Evolutionary conservation across 2,888 invertebrate genomes (phyloP), one percentile per base, ranked within the genome.

Genomic region (Parnassius orleans): DNA sequence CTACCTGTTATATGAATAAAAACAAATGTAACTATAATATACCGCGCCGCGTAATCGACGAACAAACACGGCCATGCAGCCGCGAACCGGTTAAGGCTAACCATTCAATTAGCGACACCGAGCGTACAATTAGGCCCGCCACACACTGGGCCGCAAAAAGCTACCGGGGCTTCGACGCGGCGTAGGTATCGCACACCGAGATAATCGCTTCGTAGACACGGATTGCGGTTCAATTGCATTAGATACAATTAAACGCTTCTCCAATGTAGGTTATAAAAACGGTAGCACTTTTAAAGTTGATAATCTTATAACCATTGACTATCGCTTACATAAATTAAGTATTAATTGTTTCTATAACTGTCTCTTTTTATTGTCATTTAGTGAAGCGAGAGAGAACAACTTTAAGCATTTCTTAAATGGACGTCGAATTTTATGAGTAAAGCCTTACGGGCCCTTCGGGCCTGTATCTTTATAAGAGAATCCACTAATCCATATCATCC

Each of bases 71-170:
- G 74, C 63, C 63, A 65, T 67, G 68, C 55, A 53, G 61, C 33
- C 55, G 60, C 60, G 68, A 70, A 76, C 81, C 79, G 80, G 82
- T 82, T 78, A 71, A 70, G 72, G 78, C 74, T 80, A 81, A 85
- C 80, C 82, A 82, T 84, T 83, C 84, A 87, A 86, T 87, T 87
- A 87, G 82, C 76, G 78, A 80, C 76, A 77, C 77, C 72, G 76
- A 79, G 74, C 76, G 71, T 73, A 75, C 83, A 84, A 86, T 88
- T 87, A 87, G 80, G 75, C 68, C 63, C 67, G 73, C 80, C 80
- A 74, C 81, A 81, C 78, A 80, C 77, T 70, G 72, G 66, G 74
- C 77, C 77, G 74, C 80, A 82, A 80, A 81, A 80, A 81, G 73
- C 74, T 63, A 53, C 57, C 47, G 46, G 15, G 43, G 41, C 57